Conservation (phyloP, 1,140 invertebrate genomes). For the Drosophila neocordata region DNA sequence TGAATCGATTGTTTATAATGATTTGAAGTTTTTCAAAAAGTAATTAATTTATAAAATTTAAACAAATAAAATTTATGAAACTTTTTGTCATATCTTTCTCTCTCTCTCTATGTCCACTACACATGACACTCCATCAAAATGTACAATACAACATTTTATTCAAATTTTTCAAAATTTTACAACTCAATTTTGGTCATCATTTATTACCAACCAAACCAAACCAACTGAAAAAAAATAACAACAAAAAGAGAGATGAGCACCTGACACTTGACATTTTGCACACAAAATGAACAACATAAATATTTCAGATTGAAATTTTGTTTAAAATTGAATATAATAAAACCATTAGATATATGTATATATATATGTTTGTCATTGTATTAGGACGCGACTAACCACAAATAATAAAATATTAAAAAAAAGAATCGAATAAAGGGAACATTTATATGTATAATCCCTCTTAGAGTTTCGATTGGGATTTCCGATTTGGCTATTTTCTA, state of each 20-base stretch:
- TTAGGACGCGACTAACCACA: slow-evolving; percentile 24
- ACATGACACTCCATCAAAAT: slow-evolving; percentile 3
- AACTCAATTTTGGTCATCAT: slow-evolving; percentile 2
- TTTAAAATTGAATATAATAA: slow-evolving; percentile 50
- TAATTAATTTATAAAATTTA: neutral
- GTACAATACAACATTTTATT: neutral
- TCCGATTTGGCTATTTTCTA: slow-evolving; percentile 38
- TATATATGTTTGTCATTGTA: neutral
- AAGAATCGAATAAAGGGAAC: neutral
- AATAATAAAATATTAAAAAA: slow-evolving; percentile 40
- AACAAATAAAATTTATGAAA: neutral
- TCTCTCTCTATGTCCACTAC: no score
- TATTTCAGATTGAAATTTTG: slow-evolving; percentile 11
- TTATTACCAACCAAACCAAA: neutral
- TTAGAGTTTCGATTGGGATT: slow-evolving; percentile 18
- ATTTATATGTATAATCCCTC: slow-evolving; percentile 1
- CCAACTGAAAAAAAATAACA: neutral
- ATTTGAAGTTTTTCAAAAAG: neutral
- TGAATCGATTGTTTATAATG: no score
- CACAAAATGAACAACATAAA: neutral
- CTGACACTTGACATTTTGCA: slow-evolving; percentile 3
- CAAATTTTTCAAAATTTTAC: neutral
- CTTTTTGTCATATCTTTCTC: neutral
- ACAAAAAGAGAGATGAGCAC: neutral
- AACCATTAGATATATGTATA: slow-evolving; percentile 16